Conservation (phyloP, 2,888 invertebrate species). For the Capitulum mitella region DNA sequence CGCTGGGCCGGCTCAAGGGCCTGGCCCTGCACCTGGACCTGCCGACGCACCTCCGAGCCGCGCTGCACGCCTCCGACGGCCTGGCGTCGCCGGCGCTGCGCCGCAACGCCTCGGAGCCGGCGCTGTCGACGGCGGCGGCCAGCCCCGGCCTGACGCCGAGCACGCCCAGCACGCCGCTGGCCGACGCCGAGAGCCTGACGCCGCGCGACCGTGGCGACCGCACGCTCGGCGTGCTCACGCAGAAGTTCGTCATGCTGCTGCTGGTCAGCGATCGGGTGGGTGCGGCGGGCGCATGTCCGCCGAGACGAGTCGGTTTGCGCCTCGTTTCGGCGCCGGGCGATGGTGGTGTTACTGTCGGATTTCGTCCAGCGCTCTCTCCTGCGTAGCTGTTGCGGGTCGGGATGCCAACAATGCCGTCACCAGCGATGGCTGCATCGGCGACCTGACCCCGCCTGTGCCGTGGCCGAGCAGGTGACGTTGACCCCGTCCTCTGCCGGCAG, state of each 20-base stretch:
- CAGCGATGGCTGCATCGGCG: no score
- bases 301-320: no score
- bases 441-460: no score
- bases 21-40: slow-evolving; percentile 52
- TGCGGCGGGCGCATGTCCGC: no score
- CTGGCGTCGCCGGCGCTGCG: not conserved
- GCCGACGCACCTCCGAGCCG: slow-evolving; percentile 38
- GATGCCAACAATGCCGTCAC: no score
- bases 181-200: not conserved
- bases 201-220: slow-evolving; percentile 48
- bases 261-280: slow-evolving; percentile 46
- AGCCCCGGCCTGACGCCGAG: not conserved
- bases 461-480: no score
- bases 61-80: not conserved
- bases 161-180: not conserved
- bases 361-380: no score
- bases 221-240: slow-evolving; percentile 60
- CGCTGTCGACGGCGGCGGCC: not conserved
- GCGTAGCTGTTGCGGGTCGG: no score
- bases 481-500: not conserved
- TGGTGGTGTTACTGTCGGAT: no score
- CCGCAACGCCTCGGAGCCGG: not conserved
- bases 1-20: slow-evolving; percentile 56
- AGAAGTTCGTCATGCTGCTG: slow-evolving; percentile 63
- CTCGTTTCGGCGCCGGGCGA: no score